Conservation (phyloP, 2,113 vertebrate species). For the Galbula dea region DNA sequence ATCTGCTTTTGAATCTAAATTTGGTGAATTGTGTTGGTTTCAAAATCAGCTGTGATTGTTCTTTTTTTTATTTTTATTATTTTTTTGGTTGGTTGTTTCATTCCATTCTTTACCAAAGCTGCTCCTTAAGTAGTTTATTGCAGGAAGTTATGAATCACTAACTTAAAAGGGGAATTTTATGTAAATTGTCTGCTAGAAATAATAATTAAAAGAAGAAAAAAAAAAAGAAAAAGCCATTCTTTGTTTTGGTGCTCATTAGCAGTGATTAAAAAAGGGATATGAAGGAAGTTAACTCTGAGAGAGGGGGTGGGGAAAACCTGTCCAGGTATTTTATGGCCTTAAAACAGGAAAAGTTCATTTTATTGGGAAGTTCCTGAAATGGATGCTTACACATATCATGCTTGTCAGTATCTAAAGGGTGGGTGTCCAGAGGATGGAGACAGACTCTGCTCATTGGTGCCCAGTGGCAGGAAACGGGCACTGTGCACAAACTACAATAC, state of each 20-base stretch:
- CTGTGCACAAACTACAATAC: too few species aligned
- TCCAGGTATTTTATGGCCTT: background rate
- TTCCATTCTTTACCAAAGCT: constrained; percentile 86
- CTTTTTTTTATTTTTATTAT: constrained; percentile 33
- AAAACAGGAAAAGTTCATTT: background rate
- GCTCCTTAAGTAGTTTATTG: constrained; percentile 81
- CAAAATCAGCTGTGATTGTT: constrained; percentile 71
- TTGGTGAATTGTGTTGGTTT: constrained; percentile 73
- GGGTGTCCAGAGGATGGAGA: too few species aligned
- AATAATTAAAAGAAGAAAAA: constrained; percentile 56
- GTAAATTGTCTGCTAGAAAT: constrained; percentile 84
- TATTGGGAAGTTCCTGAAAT: background rate
- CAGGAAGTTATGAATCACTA: constrained; percentile 78
- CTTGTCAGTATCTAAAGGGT: too few species aligned
- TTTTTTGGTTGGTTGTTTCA: constrained; percentile 62
- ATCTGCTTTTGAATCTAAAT: constrained; percentile 56
- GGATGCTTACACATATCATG: too few species aligned
- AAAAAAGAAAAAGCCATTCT: constrained; percentile 64
- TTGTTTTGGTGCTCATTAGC: background rate
- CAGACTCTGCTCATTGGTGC: too few species aligned
- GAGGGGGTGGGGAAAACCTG: background rate
- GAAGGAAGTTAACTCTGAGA: background rate
- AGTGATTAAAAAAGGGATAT: background rate
- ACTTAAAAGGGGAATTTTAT: constrained; percentile 83
- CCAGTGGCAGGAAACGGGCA: too few species aligned